phyloP scores from a whole-genome alignment of 2,888 invertebrate species.

The Tetragnatha montana region DNA sequence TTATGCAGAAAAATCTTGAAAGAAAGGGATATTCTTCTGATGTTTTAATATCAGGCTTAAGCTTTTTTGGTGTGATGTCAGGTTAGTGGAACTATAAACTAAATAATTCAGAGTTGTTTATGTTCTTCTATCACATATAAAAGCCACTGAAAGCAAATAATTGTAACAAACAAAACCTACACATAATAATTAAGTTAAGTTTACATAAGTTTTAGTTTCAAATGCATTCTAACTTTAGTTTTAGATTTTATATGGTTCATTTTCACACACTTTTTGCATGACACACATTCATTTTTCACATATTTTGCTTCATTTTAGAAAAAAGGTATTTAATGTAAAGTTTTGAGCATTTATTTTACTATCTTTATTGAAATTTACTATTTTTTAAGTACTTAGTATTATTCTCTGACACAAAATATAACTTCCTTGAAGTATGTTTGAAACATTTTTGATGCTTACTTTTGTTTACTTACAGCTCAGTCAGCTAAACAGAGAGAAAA shows the following conservation, averaged over 20 bases:
- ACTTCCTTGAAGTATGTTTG: neutral
- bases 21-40: slow-evolving; percentile 49
- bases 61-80: slow-evolving; percentile 54
- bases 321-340: neutral
- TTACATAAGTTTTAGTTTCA: no score
- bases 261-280: neutral
- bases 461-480: slow-evolving; percentile 30
- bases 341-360: neutral
- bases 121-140: no score
- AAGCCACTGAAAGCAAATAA: no score
- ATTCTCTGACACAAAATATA: neutral
- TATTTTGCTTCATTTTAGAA: neutral
- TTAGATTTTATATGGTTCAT: no score
- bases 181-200: no score
- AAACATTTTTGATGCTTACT: neutral
- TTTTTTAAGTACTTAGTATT: neutral
- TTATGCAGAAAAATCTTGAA: slow-evolving; percentile 63
- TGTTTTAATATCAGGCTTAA: slow-evolving; percentile 39
- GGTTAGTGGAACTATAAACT: slow-evolving; percentile 38
- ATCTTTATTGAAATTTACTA: no score
- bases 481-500: slow-evolving; percentile 34
- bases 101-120: no score
- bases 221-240: no score
- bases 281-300: neutral
- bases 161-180: no score